Conservation (phyloP, 2,797 vertebrate genomes). For the Peromyscus aztecus region DNA sequence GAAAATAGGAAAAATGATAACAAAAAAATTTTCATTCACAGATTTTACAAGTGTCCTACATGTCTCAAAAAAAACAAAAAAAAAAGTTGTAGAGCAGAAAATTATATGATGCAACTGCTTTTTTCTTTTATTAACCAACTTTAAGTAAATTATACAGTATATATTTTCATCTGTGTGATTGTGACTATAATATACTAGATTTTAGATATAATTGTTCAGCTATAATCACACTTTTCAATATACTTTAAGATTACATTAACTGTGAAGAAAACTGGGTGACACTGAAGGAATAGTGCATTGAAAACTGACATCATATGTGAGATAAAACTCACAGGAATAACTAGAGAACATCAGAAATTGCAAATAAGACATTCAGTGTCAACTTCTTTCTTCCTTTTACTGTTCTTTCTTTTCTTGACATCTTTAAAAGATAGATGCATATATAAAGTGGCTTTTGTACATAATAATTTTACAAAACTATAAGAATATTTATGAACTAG, state of each 20-base stretch:
- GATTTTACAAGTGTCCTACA: neutral
- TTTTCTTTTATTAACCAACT: neutral
- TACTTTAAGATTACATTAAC: neutral
- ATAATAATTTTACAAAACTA: neutral
- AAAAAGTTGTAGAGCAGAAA: neutral
- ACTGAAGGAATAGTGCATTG: neutral
- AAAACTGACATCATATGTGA: neutral
- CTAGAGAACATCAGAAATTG: neutral
- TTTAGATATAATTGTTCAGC: neutral
- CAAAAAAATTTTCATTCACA: neutral
- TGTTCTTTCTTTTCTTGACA: neutral
- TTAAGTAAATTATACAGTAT: neutral
- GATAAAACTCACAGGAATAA: neutral
- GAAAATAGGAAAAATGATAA: neutral
- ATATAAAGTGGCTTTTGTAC: neutral
- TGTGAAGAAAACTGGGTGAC: neutral
- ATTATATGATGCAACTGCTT: neutral
- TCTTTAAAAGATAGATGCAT: neutral
- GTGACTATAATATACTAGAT: neutral
- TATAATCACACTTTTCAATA: neutral
- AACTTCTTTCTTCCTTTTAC: neutral
- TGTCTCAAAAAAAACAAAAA: neutral
- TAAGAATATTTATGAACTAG: neutral
- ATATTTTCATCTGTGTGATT: neutral
- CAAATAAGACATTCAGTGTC: neutral